Evolutionary conservation across 1,140 invertebrate species (phyloP), one percentile per base, ranked within the genome.

Genomic region (Ceratosolen fusciceps): DNA sequence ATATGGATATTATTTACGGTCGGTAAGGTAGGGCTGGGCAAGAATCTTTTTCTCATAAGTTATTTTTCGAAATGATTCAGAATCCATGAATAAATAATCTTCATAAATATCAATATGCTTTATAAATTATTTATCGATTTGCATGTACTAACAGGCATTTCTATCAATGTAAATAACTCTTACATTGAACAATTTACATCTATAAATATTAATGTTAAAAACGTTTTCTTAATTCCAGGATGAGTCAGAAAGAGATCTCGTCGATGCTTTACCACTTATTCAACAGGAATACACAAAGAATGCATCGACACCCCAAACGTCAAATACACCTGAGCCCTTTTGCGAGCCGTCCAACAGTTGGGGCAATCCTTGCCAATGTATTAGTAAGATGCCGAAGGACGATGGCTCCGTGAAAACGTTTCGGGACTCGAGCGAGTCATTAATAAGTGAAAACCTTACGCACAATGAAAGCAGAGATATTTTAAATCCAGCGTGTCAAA

Each of bases 181-280:
- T 8, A 1, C 31, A 9, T 60, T 12, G 14, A 7, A 1, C 14
- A 34, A 34, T 31, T 62, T 58, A 9, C 4, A 29, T 10, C 24
- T 34, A 19, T 31, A 62, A 62, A 37, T 34, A 65, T n/a, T 21
- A 37, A 65, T 37, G 34, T 65, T n/a, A 24, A 21, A 7, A 37
- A 21, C 7, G 16, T 34, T 37, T n/a, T 31, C 8, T 52, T 1
- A 71, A 52, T 68, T 58, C 26, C 60, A 79, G 71, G 77, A 74
- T n/a, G 77, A 79, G 12, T 16, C 24, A 12, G 77, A 79, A 21
- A 76, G 58, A n/a, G 79, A 80, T 21, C 37, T 80, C 3, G 68
- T 73, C 1, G 74, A 77, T 34, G 56, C 74, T 0, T 49, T 80
- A 31, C 79, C 79, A 8, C 56, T 80, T 21, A 72, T 80, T 16